phyloP scores from a whole-genome alignment of 2,113 vertebrate genomes.

The Crotalus tigris region DNA sequence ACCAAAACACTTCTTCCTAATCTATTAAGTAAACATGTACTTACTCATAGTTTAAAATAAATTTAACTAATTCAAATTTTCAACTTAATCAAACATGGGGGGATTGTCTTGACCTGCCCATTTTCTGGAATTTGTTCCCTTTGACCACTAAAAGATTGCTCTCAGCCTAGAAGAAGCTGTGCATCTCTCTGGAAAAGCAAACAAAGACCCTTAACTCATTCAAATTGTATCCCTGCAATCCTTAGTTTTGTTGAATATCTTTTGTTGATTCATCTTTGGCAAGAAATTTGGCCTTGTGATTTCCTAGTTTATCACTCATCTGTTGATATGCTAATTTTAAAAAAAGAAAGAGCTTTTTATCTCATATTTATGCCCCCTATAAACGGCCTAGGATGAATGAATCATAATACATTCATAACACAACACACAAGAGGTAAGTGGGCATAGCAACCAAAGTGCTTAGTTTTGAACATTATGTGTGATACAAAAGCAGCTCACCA shows the following conservation, averaged over 20 bases:
- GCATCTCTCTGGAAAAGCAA: not conserved
- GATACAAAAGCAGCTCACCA: constrained; percentile 40
- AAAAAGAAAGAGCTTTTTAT: constrained; percentile 11
- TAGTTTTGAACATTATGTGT: constrained; percentile 13
- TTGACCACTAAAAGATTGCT: not conserved
- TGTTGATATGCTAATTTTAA: constrained; percentile 19
- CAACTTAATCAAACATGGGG: not conserved
- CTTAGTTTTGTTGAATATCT: not conserved
- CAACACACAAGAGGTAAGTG: constrained; percentile 32
- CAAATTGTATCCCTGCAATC: not conserved
- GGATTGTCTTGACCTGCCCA: not conserved
- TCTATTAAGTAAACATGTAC: not conserved
- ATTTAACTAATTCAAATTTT: not conserved
- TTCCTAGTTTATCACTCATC: constrained; percentile 36
- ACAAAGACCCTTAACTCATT: not conserved
- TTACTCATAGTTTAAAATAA: not conserved
- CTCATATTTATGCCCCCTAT: constrained; percentile 51
- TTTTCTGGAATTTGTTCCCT: not conserved
- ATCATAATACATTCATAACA: constrained; percentile 62
- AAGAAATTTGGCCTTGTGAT: constrained; percentile 6
- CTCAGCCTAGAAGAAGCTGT: not conserved
- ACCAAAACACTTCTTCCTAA: not conserved
- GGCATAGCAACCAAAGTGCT: constrained; percentile 18
- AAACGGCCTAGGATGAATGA: constrained; percentile 50
- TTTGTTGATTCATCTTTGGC: not conserved